These are phyloP conservation scores for Cephalophus harveyi DNA, from an alignment of 2,113 vertebrate genomes.

Conservation along the genomic window DNA sequence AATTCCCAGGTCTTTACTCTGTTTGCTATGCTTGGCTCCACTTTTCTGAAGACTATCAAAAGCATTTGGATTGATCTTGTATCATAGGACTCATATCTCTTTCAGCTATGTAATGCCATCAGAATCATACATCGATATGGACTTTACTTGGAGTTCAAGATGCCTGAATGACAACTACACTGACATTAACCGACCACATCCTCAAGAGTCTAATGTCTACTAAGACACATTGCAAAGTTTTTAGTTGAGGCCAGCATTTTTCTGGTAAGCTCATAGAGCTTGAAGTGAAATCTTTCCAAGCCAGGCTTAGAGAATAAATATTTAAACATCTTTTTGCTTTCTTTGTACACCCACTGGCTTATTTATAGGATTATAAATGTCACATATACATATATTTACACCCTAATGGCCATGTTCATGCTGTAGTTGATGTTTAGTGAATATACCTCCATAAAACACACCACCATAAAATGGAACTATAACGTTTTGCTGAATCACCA, in stretches of 20 bases:
- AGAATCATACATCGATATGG: not conserved
- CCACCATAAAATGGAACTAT: not conserved
- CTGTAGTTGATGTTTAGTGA: not conserved
- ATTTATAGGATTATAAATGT: conserved; percentile 44
- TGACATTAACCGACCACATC: not conserved
- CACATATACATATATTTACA: conserved; percentile 13
- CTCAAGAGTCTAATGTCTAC: not conserved
- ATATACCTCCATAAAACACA: not conserved
- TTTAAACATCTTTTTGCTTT: conserved; percentile 36
- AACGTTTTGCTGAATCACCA: conserved; percentile 20
- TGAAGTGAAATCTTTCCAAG: conserved; percentile 2
- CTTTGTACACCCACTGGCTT: not conserved
- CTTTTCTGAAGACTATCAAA: not conserved
- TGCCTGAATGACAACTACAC: not conserved
- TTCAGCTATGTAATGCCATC: not conserved
- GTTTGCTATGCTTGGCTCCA: not conserved
- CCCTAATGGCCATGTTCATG: not conserved
- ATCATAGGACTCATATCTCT: not conserved
- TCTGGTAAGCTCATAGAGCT: not conserved
- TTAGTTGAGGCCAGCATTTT: not conserved
- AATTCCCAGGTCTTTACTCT: not conserved
- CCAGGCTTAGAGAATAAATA: conserved; percentile 26
- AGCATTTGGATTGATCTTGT: not conserved
- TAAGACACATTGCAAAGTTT: not conserved
- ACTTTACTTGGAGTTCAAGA: not conserved